phyloP scores from a whole-genome alignment of 1,140 invertebrate species.

The Hesperophylax magnus region DNA sequence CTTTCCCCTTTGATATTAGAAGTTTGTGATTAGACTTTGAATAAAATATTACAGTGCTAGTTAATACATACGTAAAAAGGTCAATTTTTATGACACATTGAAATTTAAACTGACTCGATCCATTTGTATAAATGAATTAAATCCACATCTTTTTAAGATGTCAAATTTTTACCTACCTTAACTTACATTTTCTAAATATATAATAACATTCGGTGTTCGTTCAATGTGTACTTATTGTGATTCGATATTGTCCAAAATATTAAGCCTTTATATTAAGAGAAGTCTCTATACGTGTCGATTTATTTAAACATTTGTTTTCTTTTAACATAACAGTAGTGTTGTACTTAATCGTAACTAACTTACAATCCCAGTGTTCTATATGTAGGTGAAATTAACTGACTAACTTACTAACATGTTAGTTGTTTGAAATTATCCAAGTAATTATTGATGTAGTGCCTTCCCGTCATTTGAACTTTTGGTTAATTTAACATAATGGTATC shows the following conservation, averaged over 20 bases:
- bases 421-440: constrained; percentile 37
- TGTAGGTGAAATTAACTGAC: constrained; percentile 2
- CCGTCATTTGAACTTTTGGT: constrained; percentile 21
- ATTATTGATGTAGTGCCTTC: constrained; percentile 57
- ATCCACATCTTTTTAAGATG: constrained; percentile 11
- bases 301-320: constrained; percentile 6
- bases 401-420: not conserved
- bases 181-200: not conserved
- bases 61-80: constrained; percentile 51
- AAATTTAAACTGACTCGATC: constrained; percentile 4
- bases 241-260: constrained; percentile 40
- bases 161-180: constrained; percentile 37
- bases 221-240: constrained; percentile 37
- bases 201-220: constrained; percentile 19
- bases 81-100: constrained; percentile 49
- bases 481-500: not conserved
- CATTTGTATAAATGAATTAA: constrained; percentile 1
- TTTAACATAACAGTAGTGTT: constrained; percentile 9
- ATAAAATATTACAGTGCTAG: not conserved
- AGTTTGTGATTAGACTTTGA: constrained; percentile 22
- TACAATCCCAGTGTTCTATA: not conserved
- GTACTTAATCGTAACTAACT: constrained; percentile 2
- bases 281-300: constrained; percentile 39
- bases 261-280: constrained; percentile 27
- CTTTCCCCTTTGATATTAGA: constrained; percentile 57